Evolutionary conservation across 2,113 vertebrate genomes (phyloP).

Genomic region (Melierax canorus): DNA sequence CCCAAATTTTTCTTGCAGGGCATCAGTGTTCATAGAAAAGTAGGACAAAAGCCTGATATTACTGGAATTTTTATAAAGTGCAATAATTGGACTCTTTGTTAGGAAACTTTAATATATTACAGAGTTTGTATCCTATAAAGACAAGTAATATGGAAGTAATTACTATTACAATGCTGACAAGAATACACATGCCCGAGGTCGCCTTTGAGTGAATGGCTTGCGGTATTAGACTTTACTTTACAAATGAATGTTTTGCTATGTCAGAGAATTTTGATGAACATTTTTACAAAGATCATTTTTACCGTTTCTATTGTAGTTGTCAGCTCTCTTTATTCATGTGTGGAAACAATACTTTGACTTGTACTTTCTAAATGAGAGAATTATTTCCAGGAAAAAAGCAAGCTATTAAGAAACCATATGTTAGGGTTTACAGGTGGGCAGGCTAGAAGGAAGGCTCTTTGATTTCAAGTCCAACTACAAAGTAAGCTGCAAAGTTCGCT

Average conservation of each 20-base stretch:
- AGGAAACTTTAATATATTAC: conserved; percentile 66
- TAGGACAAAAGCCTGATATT: conserved; percentile 68
- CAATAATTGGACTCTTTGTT: conserved; percentile 72
- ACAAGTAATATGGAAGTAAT: conserved; percentile 40
- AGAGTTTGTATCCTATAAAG: conserved; percentile 53
- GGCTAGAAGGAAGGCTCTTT: conserved; percentile 6
- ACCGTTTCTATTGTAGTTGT: conserved; percentile 69
- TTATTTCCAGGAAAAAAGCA: conserved; percentile 30
- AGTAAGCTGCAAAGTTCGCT: conserved; percentile 40
- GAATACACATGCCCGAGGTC: neutral
- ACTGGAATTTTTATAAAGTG: conserved; percentile 67
- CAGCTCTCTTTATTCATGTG: conserved; percentile 45
- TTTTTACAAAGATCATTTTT: conserved; percentile 75
- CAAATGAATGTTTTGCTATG: conserved; percentile 71
- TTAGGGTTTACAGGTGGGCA: conserved; percentile 25
- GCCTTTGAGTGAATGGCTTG: conserved; percentile 35
- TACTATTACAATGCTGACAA: conserved; percentile 20
- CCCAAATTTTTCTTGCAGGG: conserved; percentile 39
- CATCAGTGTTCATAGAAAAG: conserved; percentile 44
- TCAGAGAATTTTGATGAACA: conserved; percentile 70
- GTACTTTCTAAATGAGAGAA: conserved; percentile 47
- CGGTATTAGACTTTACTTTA: conserved; percentile 58
- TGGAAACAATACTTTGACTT: conserved; percentile 61
- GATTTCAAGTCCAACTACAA: conserved; percentile 20
- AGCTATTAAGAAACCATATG: conserved; percentile 13